phyloP scores from a whole-genome alignment of 1,140 invertebrate genomes.

The Drosophila orena region DNA sequence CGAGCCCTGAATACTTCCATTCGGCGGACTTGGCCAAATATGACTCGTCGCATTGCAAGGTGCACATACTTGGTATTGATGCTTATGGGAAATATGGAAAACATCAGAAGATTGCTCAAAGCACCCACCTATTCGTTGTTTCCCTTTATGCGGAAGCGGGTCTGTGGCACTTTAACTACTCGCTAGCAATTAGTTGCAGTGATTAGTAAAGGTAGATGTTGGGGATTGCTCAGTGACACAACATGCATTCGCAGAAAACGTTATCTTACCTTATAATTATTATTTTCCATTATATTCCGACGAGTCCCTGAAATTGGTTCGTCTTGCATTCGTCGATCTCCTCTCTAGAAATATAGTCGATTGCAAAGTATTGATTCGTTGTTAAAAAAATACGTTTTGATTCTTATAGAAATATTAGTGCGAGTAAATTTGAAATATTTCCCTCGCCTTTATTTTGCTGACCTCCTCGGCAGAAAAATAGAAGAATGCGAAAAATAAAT shows the following conservation, averaged over 20 bases:
- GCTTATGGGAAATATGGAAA: slow-evolving; percentile 4
- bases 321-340: too few relatives aligned
- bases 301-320: too few relatives aligned
- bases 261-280: not conserved
- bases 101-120: not conserved
- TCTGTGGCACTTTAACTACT: not conserved
- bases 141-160: slow-evolving; percentile 35
- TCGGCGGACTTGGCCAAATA: slow-evolving; percentile 4
- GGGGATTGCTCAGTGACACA: not conserved
- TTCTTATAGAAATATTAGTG: too few relatives aligned
- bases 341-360: too few relatives aligned
- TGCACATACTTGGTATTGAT: not conserved
- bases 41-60: slow-evolving; percentile 25
- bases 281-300: too few relatives aligned
- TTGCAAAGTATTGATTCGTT: too few relatives aligned
- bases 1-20: slow-evolving; percentile 13
- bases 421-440: not conserved
- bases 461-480: slow-evolving; percentile 17
- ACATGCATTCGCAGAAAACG: not conserved
- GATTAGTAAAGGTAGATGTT: slow-evolving; percentile 3
- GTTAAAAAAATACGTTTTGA: too few relatives aligned
- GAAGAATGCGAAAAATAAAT: slow-evolving; percentile 50
- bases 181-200: slow-evolving; percentile 9
- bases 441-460: slow-evolving; percentile 1
- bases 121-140: too few relatives aligned